phyloP scores from a whole-genome alignment of 2,888 invertebrate genomes.

The Dynastes hyllus region DNA sequence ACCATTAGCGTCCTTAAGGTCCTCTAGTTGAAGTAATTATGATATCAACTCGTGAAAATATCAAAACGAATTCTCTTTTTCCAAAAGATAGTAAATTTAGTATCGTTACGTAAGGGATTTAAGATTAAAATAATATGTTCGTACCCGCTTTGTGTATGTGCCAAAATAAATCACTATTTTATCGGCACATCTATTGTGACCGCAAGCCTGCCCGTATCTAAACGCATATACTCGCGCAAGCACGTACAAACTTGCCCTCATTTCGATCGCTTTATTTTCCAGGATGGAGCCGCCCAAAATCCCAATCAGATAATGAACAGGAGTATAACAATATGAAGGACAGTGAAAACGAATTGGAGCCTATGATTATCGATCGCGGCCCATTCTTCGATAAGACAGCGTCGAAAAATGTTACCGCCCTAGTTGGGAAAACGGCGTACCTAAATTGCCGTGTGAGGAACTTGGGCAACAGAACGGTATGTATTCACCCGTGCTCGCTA shows the following conservation, averaged over 20 bases:
- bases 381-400: slow-evolving; percentile 83
- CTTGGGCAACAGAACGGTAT: slow-evolving; percentile 85
- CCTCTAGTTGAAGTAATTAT: too few relatives aligned
- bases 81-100: background rate
- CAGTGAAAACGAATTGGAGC: slow-evolving; percentile 70
- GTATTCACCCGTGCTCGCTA: slow-evolving; percentile 60
- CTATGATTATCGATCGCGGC: slow-evolving; percentile 74
- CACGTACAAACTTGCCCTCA: slow-evolving; percentile 9
- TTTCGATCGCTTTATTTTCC: slow-evolving; percentile 51
- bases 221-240: background rate
- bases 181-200: slow-evolving; percentile 15
- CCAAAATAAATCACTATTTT: slow-evolving; percentile 36
- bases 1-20: too few relatives aligned
- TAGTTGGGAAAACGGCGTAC: slow-evolving; percentile 85
- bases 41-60: too few relatives aligned
- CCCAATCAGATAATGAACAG: slow-evolving; percentile 52
- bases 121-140: slow-evolving; percentile 7
- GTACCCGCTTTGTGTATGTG: slow-evolving; percentile 7
- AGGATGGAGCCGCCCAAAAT: slow-evolving; percentile 57
- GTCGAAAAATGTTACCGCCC: slow-evolving; percentile 84
- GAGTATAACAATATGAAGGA: slow-evolving; percentile 65
- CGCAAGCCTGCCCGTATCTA: slow-evolving; percentile 13
- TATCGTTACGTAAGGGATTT: slow-evolving; percentile 8
- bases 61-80: background rate
- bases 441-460: slow-evolving; percentile 85